These are phyloP conservation scores for Troides oblongomaculatus DNA, from an alignment of 2,888 invertebrate species.

Conservation along the genomic window DNA sequence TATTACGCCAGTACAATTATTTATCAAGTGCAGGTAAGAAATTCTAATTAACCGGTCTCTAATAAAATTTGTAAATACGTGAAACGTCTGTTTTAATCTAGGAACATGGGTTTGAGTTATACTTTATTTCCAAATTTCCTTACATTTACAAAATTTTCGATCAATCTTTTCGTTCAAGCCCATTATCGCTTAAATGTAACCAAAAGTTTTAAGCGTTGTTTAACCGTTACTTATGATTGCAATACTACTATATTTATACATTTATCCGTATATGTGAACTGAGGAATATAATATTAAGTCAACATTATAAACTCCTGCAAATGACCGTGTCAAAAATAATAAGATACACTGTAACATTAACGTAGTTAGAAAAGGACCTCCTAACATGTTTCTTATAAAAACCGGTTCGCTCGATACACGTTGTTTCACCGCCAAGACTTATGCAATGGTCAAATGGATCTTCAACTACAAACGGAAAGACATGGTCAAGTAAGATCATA, in stretches of 20 bases:
- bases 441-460: slow-evolving; percentile 70
- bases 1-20: slow-evolving; percentile 54
- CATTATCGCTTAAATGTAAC: neutral
- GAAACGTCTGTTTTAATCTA: neutral
- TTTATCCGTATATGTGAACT: neutral
- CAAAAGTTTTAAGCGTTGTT: neutral
- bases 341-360: slow-evolving; percentile 38
- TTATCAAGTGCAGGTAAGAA: slow-evolving; percentile 63
- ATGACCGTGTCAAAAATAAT: slow-evolving; percentile 17
- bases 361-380: slow-evolving; percentile 63
- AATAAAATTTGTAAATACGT: slow-evolving; percentile 1
- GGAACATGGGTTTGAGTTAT: neutral
- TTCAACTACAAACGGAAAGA: slow-evolving; percentile 29
- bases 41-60: slow-evolving; percentile 26
- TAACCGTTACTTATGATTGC: neutral
- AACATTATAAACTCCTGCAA: neutral
- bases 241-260: neutral
- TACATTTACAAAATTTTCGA: neutral
- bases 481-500: neutral
- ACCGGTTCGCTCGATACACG: slow-evolving; percentile 70
- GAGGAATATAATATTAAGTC: neutral
- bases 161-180: neutral
- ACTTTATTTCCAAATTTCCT: neutral
- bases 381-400: slow-evolving; percentile 76
- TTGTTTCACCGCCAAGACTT: slow-evolving; percentile 57